Evolutionary conservation across 1,140 invertebrate species (phyloP), one percentile per base, ranked within the genome.

Genomic region (Drosophila persimilis): DNA sequence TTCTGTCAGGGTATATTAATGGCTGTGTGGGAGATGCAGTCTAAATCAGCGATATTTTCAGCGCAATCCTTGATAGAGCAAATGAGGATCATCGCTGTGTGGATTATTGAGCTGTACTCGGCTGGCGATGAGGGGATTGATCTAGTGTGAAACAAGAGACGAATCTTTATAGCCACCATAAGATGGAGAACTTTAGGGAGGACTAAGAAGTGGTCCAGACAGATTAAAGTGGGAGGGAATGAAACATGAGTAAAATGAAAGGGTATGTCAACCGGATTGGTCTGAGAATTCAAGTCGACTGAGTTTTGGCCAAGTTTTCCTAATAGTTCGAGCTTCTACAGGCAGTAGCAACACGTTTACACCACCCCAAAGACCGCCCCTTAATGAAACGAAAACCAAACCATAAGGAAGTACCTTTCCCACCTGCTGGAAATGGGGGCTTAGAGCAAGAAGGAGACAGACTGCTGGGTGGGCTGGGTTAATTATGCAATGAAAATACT

Each of bases 401-500:
- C 17, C 1, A 15, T 1, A 3, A 13, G 20, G 22, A 64, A 60
- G 11, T 50, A 4, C 20, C 11, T 15, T 54, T 24, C 2, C 35
- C 62, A 66, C 50, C 63, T 48, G 44, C n/a, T 6, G 5, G 35
- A 66, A 39, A 17, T 35, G 2, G 11, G 29, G 0, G 51, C 9
- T 31, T 31, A 1, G 29, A 8, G 29, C 7, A 6, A 17, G 51
- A 17, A 13, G 29, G n/a, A 24, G 26, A 2, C 22, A n/a, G 11
- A 5, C 22, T 39, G 4, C 13, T 20, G 58, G 59, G 64, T 67
- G 50, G 73, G 65, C 48, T 69, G 51, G 74, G 69, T 67, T 88
- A 88, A 86, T 86, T 86, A 86, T 81, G 83, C 83, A 67, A 86
- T 88, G 80, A 88, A 86, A 86, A 86, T 86, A 74, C 58, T 79